Percentiles rank a stretch among this genome's conserved stretches.
Conservation (phyloP, 1,140 invertebrate genomes). For the Drosophila sechellia region DNA sequence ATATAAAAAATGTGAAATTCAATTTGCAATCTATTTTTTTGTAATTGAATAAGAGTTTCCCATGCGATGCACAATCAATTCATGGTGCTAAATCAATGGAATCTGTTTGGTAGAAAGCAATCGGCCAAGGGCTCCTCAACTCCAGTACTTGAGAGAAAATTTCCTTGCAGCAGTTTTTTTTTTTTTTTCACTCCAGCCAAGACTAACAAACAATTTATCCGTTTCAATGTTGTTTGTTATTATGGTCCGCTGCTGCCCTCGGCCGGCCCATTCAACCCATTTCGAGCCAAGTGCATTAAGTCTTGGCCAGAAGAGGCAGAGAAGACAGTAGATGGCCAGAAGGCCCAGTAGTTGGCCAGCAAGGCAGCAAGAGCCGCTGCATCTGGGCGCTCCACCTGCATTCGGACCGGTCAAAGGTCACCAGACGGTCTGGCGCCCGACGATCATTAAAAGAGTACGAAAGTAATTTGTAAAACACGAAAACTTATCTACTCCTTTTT, state of each 20-base stretch:
- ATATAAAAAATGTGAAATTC: background rate
- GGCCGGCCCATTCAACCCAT: slow-evolving; percentile 39
- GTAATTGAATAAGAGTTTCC: slow-evolving; percentile 28
- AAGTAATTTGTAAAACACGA: slow-evolving; percentile 79
- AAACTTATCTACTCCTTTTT: slow-evolving; percentile 63
- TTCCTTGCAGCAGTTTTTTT: slow-evolving; percentile 11
- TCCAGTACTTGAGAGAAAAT: slow-evolving; percentile 3
- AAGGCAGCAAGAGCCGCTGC: background rate
- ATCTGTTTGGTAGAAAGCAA: background rate
- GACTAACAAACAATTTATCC: slow-evolving; percentile 52
- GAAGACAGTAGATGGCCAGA: background rate
- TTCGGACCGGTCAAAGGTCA: slow-evolving; percentile 67
- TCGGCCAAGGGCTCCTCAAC: slow-evolving; percentile 13
- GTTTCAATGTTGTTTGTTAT: slow-evolving; percentile 44
- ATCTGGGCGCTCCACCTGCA: slow-evolving; percentile 45
- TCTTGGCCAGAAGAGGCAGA: slow-evolving; percentile 14
- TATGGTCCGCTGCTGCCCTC: slow-evolving; percentile 31
- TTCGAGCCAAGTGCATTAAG: slow-evolving; percentile 40
- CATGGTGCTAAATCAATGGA: slow-evolving; percentile 19
- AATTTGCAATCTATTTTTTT: too few relatives aligned
- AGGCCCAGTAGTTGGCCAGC: background rate
- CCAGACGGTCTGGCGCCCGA: slow-evolving; percentile 71
- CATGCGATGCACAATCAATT: slow-evolving; percentile 11
- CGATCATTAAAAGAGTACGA: slow-evolving; percentile 72
- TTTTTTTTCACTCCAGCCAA: slow-evolving; percentile 18